These are phyloP conservation scores for Pocota personata DNA, from an alignment of 2,888 invertebrate genomes.

Conservation along the genomic window DNA sequence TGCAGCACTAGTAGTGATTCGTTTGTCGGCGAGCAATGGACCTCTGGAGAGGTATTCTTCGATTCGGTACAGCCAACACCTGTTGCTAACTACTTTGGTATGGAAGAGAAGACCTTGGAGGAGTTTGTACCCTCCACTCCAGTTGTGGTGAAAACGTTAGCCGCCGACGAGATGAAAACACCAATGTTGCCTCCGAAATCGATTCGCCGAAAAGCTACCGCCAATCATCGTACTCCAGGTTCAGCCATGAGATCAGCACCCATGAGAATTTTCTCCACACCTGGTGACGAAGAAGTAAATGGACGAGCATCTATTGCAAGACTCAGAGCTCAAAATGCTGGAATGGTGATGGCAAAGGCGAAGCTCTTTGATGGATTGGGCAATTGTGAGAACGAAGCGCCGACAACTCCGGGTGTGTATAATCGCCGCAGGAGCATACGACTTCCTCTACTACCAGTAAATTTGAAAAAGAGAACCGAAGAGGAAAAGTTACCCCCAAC, in stretches of 20 bases:
- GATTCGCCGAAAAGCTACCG: slow-evolving; percentile 57
- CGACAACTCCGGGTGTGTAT: slow-evolving; percentile 21
- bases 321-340: slow-evolving; percentile 89
- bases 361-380: slow-evolving; percentile 87
- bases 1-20: not conserved
- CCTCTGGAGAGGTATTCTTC: slow-evolving; percentile 82
- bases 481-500: not conserved
- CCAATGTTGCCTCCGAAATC: slow-evolving; percentile 77
- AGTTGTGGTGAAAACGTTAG: slow-evolving; percentile 24
- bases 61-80: slow-evolving; percentile 34
- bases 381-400: slow-evolving; percentile 28
- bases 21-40: slow-evolving; percentile 80
- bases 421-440: slow-evolving; percentile 59
- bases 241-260: slow-evolving; percentile 29
- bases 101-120: slow-evolving; percentile 51
- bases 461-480: slow-evolving; percentile 29
- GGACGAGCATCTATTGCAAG: slow-evolving; percentile 89
- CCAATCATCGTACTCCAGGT: slow-evolving; percentile 45
- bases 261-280: slow-evolving; percentile 44
- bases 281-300: slow-evolving; percentile 80
- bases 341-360: slow-evolving; percentile 91
- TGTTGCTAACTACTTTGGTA: not conserved
- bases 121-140: slow-evolving; percentile 51
- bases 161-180: slow-evolving; percentile 72
- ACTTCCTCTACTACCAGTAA: slow-evolving; percentile 23